These are phyloP conservation scores for Sacculina carcini DNA, from an alignment of 2,888 invertebrate species.

Conservation along the genomic window DNA sequence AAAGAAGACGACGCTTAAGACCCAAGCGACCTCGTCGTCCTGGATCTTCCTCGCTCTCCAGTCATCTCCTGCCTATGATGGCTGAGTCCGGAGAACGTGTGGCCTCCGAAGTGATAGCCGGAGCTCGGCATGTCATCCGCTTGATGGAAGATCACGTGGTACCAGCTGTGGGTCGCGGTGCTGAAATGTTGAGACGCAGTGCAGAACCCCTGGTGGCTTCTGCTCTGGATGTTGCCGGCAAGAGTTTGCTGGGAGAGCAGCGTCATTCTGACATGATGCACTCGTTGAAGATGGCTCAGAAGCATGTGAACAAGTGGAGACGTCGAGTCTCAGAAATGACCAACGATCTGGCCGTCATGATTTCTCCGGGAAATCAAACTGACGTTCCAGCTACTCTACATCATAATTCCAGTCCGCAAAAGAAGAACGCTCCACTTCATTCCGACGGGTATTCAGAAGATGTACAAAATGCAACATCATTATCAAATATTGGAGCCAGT, in stretches of 20 bases:
- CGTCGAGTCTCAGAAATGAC: conserved; percentile 9
- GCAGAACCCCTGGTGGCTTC: neutral
- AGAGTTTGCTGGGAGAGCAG: conserved; percentile 9
- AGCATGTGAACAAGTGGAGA: conserved; percentile 9
- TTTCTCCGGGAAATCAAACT: too few relatives aligned
- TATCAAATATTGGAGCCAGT: too few relatives aligned
- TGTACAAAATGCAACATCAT: too few relatives aligned
- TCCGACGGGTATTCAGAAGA: too few relatives aligned
- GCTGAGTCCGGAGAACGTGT: neutral
- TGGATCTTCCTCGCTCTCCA: neutral
- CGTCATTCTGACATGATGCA: conserved; percentile 9
- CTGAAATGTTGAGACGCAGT: neutral
- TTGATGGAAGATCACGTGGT: neutral
- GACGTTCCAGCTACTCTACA: too few relatives aligned
- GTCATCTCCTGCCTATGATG: neutral
- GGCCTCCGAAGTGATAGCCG: neutral
- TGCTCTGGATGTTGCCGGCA: conserved; percentile 7
- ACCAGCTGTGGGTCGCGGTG: neutral
- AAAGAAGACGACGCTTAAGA: too few relatives aligned
- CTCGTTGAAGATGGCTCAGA: conserved; percentile 9
- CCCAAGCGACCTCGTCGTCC: too few relatives aligned
- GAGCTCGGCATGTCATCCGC: neutral
- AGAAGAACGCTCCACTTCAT: too few relatives aligned
- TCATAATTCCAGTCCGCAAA: too few relatives aligned
- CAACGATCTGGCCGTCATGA: neutral